Evolutionary conservation across 2,113 vertebrate species (phyloP).

Genomic region (Falcunculus frontatus): DNA sequence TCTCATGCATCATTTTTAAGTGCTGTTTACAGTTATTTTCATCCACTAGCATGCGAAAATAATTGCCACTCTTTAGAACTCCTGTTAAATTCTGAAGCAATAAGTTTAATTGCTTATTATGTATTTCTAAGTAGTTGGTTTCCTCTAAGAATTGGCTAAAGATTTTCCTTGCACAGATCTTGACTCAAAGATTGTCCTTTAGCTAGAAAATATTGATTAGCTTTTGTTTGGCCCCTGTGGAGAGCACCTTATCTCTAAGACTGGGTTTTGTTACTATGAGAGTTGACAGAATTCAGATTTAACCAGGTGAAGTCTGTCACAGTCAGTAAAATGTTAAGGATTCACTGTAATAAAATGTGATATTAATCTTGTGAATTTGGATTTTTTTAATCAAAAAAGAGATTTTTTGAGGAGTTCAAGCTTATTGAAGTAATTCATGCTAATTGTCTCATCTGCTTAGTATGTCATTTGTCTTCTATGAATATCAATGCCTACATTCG

Average conservation of each 20-base stretch:
- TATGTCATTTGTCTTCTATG: background rate
- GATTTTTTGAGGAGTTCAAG: background rate
- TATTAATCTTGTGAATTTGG: background rate
- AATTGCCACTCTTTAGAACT: background rate
- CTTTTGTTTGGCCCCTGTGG: slow-evolving; percentile 47
- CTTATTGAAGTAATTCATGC: slow-evolving; percentile 27
- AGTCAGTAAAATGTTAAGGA: slow-evolving; percentile 33
- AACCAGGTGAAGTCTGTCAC: slow-evolving; percentile 38
- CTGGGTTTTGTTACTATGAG: slow-evolving; percentile 40
- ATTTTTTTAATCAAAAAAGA: background rate
- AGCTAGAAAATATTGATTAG: slow-evolving; percentile 65
- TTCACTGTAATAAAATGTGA: background rate
- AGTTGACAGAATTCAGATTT: slow-evolving; percentile 67
- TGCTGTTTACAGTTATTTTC: background rate
- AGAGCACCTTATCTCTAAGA: slow-evolving; percentile 52
- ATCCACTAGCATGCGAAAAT: background rate
- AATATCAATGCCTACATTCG: slow-evolving; percentile 15
- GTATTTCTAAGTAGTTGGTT: slow-evolving; percentile 45
- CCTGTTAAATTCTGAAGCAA: slow-evolving; percentile 25
- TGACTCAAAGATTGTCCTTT: slow-evolving; percentile 46
- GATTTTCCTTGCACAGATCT: slow-evolving; percentile 36
- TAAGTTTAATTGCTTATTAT: slow-evolving; percentile 56
- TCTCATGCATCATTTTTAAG: background rate
- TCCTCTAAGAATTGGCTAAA: slow-evolving; percentile 52
- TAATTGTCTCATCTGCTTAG: slow-evolving; percentile 18